Conservation (phyloP, 2,797 vertebrate species). For the Distichodus sexfasciatus region DNA sequence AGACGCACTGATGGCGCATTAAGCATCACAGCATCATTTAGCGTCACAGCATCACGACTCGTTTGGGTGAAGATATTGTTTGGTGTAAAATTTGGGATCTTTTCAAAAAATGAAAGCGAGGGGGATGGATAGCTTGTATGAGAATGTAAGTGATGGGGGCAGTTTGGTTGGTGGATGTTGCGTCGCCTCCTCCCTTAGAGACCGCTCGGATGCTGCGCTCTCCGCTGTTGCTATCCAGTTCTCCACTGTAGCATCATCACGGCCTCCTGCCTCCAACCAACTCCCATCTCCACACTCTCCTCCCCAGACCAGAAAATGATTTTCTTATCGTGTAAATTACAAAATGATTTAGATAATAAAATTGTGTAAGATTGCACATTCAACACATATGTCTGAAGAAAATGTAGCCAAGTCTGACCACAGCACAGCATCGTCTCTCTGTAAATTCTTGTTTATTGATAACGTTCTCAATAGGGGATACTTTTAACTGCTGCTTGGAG, state of each 20-base stretch:
- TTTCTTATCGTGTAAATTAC: too few species aligned
- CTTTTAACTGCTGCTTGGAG: too few species aligned
- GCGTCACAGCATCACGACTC: background rate
- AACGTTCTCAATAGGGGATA: too few species aligned
- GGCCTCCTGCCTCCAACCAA: slow-evolving; percentile 69
- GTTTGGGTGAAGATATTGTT: too few species aligned
- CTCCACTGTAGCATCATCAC: slow-evolving; percentile 69
- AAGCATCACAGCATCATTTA: slow-evolving; percentile 4
- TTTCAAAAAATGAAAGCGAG: slow-evolving; percentile 32
- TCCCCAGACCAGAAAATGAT: slow-evolving; percentile 60
- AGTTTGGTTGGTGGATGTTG: slow-evolving; percentile 60
- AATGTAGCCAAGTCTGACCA: too few species aligned
- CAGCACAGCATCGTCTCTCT: too few species aligned
- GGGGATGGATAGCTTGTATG: background rate
- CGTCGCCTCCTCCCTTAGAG: slow-evolving; percentile 67
- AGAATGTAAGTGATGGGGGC: slow-evolving; percentile 38
- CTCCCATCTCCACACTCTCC: slow-evolving; percentile 64
- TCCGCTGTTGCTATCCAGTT: slow-evolving; percentile 79
- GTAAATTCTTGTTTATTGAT: too few species aligned
- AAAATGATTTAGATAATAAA: too few species aligned
- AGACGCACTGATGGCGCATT: slow-evolving; percentile 35
- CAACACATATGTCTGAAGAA: too few species aligned
- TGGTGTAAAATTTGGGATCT: too few species aligned
- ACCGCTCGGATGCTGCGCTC: slow-evolving; percentile 58
- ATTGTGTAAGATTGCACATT: too few species aligned